These are phyloP conservation scores for Autographa gamma DNA, from an alignment of 2,888 invertebrate species.

Conservation along the genomic window DNA sequence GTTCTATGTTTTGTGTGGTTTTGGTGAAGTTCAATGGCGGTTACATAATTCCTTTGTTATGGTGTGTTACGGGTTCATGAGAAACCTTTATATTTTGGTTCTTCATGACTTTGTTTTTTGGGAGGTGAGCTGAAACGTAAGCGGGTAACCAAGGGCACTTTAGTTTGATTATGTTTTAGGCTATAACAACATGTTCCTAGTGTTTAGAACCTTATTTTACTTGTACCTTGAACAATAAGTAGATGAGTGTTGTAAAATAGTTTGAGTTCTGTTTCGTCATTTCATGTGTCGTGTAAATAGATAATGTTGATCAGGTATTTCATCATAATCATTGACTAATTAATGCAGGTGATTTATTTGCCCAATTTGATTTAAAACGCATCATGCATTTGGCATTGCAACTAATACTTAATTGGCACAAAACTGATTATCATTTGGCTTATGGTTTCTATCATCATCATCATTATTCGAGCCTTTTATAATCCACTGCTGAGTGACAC, in stretches of 20 bases:
- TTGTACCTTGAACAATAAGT: background rate
- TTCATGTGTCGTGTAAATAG: background rate
- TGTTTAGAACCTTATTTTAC: background rate
- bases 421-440: background rate
- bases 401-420: background rate
- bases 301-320: background rate
- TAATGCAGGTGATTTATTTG: background rate
- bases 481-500: background rate
- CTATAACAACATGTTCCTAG: slow-evolving; percentile 12
- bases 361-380: background rate
- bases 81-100: slow-evolving; percentile 23
- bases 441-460: background rate
- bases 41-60: slow-evolving; percentile 79
- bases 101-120: slow-evolving; percentile 25
- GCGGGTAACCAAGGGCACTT: background rate
- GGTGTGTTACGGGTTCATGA: slow-evolving; percentile 41
- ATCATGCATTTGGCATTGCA: background rate
- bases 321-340: background rate
- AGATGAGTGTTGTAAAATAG: background rate
- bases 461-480: background rate
- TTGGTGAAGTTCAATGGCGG: slow-evolving; percentile 75
- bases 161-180: slow-evolving; percentile 17
- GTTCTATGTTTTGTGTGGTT: slow-evolving; percentile 64
- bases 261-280: background rate
- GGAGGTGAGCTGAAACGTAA: slow-evolving; percentile 37